Evolutionary conservation across 1,140 invertebrate species (phyloP).

Genomic region (Drosophila erecta): DNA sequence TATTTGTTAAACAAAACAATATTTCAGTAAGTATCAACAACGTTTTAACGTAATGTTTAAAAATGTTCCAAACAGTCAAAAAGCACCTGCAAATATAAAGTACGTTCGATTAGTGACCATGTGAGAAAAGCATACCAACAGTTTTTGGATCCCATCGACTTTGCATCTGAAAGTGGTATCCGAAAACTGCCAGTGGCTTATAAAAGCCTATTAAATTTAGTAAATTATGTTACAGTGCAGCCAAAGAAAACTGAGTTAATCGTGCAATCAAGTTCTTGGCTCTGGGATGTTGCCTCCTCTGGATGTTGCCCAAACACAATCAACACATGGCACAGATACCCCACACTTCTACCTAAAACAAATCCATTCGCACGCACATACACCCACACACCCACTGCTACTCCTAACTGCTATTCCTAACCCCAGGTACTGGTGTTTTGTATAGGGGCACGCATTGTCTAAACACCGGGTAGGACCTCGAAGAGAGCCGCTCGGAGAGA

Average conservation of each 20-base stretch:
- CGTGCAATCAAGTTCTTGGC: constrained; percentile 9
- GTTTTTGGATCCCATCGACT: background rate
- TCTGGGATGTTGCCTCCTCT: constrained; percentile 38
- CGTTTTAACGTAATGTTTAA: constrained; percentile 85
- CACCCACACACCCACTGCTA: background rate
- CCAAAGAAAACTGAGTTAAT: constrained; percentile 16
- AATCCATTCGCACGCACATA: background rate
- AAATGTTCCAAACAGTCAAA: constrained; percentile 85
- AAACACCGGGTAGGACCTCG: constrained; percentile 44
- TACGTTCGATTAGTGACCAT: constrained; percentile 32
- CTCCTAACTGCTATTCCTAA: constrained; percentile 50
- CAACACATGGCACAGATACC: constrained; percentile 40
- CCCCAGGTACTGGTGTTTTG: constrained; percentile 47
- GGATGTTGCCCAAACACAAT: constrained; percentile 36
- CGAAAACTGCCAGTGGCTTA: constrained; percentile 14
- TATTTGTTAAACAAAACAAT: constrained; percentile 76
- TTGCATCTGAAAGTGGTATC: background rate
- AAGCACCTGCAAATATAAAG: constrained; percentile 72
- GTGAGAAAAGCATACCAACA: constrained; percentile 1
- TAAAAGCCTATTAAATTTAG: too few species aligned
- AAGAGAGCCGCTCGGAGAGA: constrained; percentile 21
- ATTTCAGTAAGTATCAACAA: constrained; percentile 84
- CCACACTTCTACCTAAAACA: background rate
- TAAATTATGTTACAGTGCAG: too few species aligned
- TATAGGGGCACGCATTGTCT: constrained; percentile 65